A percentile compares a stretch with the other conserved stretches of the same genome.
Conservation (phyloP, 1,140 invertebrate species). For the Lysiphlebus fabarum region DNA sequence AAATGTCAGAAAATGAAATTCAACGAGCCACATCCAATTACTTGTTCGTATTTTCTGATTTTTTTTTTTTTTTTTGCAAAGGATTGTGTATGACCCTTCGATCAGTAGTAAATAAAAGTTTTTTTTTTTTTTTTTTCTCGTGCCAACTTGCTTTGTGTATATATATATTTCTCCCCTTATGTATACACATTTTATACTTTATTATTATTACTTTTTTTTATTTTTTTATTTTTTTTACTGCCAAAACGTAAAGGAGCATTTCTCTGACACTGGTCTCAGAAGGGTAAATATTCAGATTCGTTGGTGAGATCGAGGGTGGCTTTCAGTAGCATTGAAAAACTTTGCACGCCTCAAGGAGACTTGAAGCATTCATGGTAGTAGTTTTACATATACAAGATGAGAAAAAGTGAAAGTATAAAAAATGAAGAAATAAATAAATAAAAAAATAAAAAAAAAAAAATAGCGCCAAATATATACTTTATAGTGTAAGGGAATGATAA, state of each 20-base stretch:
- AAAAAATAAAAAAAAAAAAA: not conserved
- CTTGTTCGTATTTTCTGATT: slow-evolving; percentile 17
- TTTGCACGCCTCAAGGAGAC: slow-evolving; percentile 16
- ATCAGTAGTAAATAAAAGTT: too few relatives aligned
- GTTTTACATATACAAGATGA: not conserved
- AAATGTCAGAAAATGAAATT: slow-evolving; percentile 19
- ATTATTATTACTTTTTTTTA: not conserved
- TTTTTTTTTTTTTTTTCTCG: not conserved
- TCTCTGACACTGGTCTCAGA: slow-evolving; percentile 13
- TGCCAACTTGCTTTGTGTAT: slow-evolving; percentile 10
- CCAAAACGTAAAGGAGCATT: not conserved
- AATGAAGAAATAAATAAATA: not conserved
- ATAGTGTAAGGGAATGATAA: too few relatives aligned
- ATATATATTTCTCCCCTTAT: not conserved
- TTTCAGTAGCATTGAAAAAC: slow-evolving; percentile 21
- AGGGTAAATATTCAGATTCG: slow-evolving; percentile 24
- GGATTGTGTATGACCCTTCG: too few relatives aligned
- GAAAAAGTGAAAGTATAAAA: not conserved
- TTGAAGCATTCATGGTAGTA: not conserved
- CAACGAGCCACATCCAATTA: slow-evolving; percentile 22
- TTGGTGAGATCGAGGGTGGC: slow-evolving; percentile 16
- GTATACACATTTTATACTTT: not conserved
- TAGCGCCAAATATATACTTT: not conserved
- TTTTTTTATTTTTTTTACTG: not conserved
- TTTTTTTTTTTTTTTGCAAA: not conserved